These are phyloP conservation scores for Parambassis ranga DNA, from an alignment of 2,797 vertebrate genomes.

Conservation along the genomic window DNA sequence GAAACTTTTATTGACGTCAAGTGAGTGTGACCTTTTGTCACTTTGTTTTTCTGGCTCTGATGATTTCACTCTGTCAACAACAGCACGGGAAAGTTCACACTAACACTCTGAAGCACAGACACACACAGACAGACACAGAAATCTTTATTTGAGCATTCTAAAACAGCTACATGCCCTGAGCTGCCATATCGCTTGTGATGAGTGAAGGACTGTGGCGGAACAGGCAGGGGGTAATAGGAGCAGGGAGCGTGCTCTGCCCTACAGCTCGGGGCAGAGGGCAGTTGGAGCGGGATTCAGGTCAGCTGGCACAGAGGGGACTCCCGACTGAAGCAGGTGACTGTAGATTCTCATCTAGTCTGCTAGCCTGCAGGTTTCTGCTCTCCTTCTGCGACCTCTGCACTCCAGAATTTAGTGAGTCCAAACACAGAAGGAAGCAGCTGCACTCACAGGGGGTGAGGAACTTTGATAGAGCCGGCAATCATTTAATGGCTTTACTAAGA, in stretches of 20 bases:
- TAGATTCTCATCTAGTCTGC: constrained; percentile 48
- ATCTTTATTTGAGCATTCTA: constrained; percentile 11
- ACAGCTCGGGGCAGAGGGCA: constrained; percentile 73
- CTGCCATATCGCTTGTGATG: constrained; percentile 14
- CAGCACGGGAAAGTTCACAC: background rate
- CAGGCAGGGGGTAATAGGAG: background rate
- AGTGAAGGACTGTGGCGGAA: constrained; percentile 27
- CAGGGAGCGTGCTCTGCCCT: constrained; percentile 44
- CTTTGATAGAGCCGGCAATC: background rate
- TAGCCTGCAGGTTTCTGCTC: constrained; percentile 56
- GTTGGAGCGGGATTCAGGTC: constrained; percentile 72
- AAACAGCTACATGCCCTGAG: constrained; percentile 18
- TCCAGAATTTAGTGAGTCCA: constrained; percentile 25
- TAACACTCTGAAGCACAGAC: background rate
- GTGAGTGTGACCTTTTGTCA: constrained; percentile 48
- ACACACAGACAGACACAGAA: background rate
- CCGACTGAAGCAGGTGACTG: constrained; percentile 60
- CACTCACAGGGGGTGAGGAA: constrained; percentile 1
- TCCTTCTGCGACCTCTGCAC: constrained; percentile 49
- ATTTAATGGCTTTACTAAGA: no score
- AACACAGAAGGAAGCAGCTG: constrained; percentile 10
- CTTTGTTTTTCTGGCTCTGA: constrained; percentile 47
- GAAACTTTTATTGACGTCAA: constrained; percentile 42
- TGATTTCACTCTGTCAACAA: constrained; percentile 12
- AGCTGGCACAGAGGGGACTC: constrained; percentile 63